Percentiles rank a stretch among this genome's conserved stretches.
These are phyloP conservation scores for Macrostomum cliftonense DNA, from an alignment of 2,888 invertebrate species.

Conservation along the genomic window DNA sequence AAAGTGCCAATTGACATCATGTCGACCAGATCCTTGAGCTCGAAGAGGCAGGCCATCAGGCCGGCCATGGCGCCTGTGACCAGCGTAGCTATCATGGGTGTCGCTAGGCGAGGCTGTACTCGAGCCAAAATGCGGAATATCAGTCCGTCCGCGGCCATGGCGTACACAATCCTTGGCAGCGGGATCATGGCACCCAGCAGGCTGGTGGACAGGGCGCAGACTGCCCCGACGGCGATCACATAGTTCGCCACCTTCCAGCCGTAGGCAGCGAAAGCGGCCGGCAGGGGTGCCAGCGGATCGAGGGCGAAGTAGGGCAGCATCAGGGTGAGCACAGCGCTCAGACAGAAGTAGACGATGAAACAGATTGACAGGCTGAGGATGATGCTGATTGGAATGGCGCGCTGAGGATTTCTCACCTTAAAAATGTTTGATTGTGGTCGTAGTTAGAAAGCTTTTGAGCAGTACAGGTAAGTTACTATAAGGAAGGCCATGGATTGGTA, in stretches of 20 bases:
- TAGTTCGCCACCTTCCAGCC: conserved; percentile 59
- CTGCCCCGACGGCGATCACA: conserved; percentile 56
- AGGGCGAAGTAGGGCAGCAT: conserved; percentile 69
- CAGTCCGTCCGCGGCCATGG: conserved; percentile 43
- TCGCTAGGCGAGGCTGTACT: conserved; percentile 37
- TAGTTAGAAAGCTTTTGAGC: too few species aligned
- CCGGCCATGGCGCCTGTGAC: conserved; percentile 39
- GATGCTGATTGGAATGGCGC: conserved; percentile 72
- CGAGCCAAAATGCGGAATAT: conserved; percentile 38
- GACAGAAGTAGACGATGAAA: conserved; percentile 69
- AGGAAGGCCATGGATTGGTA: too few species aligned
- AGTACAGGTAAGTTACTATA: too few species aligned
- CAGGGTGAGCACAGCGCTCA: conserved; percentile 75
- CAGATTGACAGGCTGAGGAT: conserved; percentile 62
- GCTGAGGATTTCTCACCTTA: conserved; percentile 77
- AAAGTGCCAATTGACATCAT: conserved; percentile 36
- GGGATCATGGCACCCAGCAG: conserved; percentile 49
- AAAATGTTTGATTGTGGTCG: too few species aligned
- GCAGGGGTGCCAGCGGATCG: conserved; percentile 56
- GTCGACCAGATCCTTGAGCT: conserved; percentile 31
- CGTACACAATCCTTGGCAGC: conserved; percentile 53
- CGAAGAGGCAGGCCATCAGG: conserved; percentile 33
- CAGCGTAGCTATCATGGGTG: conserved; percentile 39
- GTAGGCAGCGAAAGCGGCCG: conserved; percentile 51
- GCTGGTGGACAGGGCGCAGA: conserved; percentile 37